Evolutionary conservation across 2,888 invertebrate genomes (phyloP).

Genomic region (Synergus japonicus): DNA sequence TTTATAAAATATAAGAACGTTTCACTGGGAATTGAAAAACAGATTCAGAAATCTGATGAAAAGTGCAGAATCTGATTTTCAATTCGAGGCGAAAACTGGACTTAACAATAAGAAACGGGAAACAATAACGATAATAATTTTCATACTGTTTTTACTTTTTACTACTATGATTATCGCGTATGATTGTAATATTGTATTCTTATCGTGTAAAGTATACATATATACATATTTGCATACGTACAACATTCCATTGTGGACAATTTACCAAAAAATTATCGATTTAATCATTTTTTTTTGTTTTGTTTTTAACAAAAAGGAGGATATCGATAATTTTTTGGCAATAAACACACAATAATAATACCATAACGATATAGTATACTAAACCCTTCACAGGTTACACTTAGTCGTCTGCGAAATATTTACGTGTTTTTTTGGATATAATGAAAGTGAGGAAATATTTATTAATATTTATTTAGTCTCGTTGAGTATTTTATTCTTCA

Average conservation of each 20-base stretch:
- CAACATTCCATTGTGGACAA: not conserved
- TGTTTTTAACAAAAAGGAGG: not conserved
- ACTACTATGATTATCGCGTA: slow-evolving; percentile 70
- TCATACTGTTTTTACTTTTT: slow-evolving; percentile 75
- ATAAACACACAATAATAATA: not conserved
- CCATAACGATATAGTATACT: slow-evolving; percentile 32
- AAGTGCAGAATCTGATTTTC: not conserved
- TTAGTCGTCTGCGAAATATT: slow-evolving; percentile 59
- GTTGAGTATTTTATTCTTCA: too few species aligned
- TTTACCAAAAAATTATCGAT: slow-evolving; percentile 27
- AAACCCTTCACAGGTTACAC: slow-evolving; percentile 54
- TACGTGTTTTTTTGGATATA: slow-evolving; percentile 38
- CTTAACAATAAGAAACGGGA: slow-evolving; percentile 72
- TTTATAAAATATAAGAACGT: slow-evolving; percentile 16
- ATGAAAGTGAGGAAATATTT: not conserved
- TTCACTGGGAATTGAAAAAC: slow-evolving; percentile 1
- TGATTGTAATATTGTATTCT: slow-evolving; percentile 68
- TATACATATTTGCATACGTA: slow-evolving; percentile 53
- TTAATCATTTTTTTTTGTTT: not conserved
- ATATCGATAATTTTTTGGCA: slow-evolving; percentile 6
- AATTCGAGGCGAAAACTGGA: slow-evolving; percentile 48
- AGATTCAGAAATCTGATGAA: not conserved
- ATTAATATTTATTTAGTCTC: not conserved
- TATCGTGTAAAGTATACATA: slow-evolving; percentile 59
- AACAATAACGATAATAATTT: slow-evolving; percentile 73